These are phyloP conservation scores for Diploptera punctata DNA, from an alignment of 2,888 invertebrate genomes.

Conservation along the genomic window DNA sequence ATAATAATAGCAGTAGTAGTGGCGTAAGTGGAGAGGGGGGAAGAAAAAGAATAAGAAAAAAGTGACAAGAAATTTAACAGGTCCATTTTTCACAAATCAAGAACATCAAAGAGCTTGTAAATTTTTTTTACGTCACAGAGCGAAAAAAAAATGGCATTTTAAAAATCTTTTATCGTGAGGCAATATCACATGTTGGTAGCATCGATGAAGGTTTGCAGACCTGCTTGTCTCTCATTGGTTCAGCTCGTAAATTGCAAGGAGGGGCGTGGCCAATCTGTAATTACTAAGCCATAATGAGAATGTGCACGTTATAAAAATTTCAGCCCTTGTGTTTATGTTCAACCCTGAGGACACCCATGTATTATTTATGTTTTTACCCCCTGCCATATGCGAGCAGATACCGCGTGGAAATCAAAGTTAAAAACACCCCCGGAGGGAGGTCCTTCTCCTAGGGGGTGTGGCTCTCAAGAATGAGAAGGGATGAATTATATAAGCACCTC, in stretches of 20 bases:
- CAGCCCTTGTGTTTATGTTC: slow-evolving; percentile 10
- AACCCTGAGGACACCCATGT: slow-evolving; percentile 23
- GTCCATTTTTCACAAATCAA: too few species aligned
- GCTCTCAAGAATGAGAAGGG: background rate
- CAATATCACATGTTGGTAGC: background rate
- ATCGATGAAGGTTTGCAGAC: background rate
- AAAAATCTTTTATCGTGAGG: too few species aligned
- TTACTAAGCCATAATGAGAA: slow-evolving; percentile 19
- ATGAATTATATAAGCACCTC: too few species aligned
- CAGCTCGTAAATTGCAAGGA: slow-evolving; percentile 20
- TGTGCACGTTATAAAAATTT: slow-evolving; percentile 19
- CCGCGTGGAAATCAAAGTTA: too few species aligned
- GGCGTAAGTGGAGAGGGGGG: too few species aligned
- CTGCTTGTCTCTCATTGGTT: slow-evolving; percentile 14
- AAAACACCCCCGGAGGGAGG: background rate
- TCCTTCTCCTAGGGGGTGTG: background rate
- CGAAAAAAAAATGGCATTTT: background rate
- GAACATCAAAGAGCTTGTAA: too few species aligned
- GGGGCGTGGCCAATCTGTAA: slow-evolving; percentile 13
- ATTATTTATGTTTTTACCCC: slow-evolving; percentile 20
- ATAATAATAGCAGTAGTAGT: too few species aligned
- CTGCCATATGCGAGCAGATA: background rate
- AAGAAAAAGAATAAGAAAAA: too few species aligned
- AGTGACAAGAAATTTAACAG: too few species aligned
- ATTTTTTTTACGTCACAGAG: too few species aligned